A percentile compares a stretch with the other conserved stretches of the same genome.
These are phyloP conservation scores for Seriola aureovittata DNA, from an alignment of 2,113 vertebrate genomes.

Conservation along the genomic window DNA sequence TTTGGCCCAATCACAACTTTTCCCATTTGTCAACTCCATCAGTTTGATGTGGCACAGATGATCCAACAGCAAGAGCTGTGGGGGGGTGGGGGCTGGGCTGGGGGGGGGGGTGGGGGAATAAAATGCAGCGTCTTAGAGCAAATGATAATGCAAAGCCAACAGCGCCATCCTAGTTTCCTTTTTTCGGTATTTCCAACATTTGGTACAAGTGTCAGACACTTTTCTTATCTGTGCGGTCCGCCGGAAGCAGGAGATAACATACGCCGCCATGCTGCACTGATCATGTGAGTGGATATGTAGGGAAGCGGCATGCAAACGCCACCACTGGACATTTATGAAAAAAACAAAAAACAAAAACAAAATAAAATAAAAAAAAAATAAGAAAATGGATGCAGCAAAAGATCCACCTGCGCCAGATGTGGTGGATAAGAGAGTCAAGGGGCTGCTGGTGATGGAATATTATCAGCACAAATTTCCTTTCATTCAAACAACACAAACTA, in stretches of 20 bases:
- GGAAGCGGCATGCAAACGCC: conserved; percentile 69
- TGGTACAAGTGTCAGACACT: conserved; percentile 34
- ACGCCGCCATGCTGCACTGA: conserved; percentile 49
- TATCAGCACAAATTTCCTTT: conserved; percentile 71
- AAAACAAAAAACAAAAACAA: background rate
- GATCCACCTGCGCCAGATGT: conserved; percentile 46
- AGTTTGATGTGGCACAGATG: conserved; percentile 53
- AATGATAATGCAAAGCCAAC: conserved; percentile 60
- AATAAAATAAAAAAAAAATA: background rate
- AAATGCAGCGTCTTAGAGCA: conserved; percentile 51
- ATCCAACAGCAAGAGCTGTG: conserved; percentile 51
- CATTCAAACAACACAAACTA: conserved; percentile 77
- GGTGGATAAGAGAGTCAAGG: conserved; percentile 46
- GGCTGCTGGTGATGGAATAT: conserved; percentile 68
- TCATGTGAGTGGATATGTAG: conserved; percentile 57
- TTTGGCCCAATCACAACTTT: conserved; percentile 35
- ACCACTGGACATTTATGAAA: conserved; percentile 36
- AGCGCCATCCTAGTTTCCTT: conserved; percentile 34
- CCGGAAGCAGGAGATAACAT: conserved; percentile 53
- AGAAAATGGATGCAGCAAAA: conserved; percentile 56
- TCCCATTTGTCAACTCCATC: conserved; percentile 54
- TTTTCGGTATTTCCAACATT: conserved; percentile 28
- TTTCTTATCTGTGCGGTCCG: conserved; percentile 33
- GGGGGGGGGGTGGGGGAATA: conserved; percentile 1
- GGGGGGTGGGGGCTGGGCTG: too few relatives aligned